phyloP scores from a whole-genome alignment of 2,113 vertebrate genomes.

The Eupsittula cactorum region DNA sequence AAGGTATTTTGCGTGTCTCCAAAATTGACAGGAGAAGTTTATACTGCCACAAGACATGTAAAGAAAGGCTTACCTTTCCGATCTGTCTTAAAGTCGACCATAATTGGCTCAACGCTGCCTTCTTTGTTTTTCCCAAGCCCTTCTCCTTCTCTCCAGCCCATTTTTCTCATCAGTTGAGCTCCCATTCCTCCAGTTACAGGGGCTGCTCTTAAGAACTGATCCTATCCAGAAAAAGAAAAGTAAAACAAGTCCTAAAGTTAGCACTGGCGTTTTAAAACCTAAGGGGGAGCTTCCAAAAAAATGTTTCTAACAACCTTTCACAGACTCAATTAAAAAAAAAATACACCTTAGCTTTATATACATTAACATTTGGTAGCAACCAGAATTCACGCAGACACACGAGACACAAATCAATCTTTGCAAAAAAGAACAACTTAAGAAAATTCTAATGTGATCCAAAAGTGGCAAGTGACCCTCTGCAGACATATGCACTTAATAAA shows the following conservation, averaged over 20 bases:
- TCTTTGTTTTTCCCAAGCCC: conserved; percentile 95
- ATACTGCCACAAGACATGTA: accelerated
- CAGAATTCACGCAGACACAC: conserved; percentile 49
- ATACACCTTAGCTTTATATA: conserved; percentile 26
- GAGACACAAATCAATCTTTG: conserved; percentile 64
- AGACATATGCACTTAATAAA: conserved; percentile 62
- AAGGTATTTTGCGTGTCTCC: neutral
- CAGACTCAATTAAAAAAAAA: conserved; percentile 25
- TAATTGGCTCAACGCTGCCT: conserved; percentile 94
- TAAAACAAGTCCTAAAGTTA: conserved; percentile 73
- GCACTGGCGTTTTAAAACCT: neutral
- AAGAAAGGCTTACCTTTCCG: conserved; percentile 86
- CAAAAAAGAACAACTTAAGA: conserved; percentile 66
- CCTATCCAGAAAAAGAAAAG: conserved; percentile 84
- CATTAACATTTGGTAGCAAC: conserved; percentile 2
- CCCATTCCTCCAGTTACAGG: conserved; percentile 95
- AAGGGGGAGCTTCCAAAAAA: conserved; percentile 56
- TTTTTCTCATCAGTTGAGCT: conserved; percentile 97
- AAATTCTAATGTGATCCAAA: conserved; percentile 61
- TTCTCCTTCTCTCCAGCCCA: conserved; percentile 97
- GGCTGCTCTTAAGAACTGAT: conserved; percentile 96
- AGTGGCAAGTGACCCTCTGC: conserved; percentile 60
- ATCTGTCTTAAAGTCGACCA: conserved; percentile 97
- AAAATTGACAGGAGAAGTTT: neutral
- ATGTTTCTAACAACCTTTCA: conserved; percentile 50